Evolutionary conservation across 2,797 vertebrate species (phyloP).

Genomic region (Streptopelia turtur): DNA sequence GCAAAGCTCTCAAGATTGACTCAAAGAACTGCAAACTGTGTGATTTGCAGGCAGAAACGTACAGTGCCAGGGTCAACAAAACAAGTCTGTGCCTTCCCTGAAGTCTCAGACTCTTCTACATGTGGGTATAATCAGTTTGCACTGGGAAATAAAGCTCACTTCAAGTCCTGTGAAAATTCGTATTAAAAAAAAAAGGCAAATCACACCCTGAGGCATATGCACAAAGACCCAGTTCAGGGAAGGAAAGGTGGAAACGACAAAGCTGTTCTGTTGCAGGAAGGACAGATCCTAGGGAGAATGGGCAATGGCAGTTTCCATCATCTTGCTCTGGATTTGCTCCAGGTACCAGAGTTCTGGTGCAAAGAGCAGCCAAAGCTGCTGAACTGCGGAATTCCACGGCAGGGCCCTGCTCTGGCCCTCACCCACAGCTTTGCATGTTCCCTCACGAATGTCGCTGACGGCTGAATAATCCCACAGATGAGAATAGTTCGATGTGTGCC

Average conservation of each 20-base stretch:
- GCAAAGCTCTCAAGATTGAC: too few relatives aligned
- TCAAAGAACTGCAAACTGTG: not conserved
- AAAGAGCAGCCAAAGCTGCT: not conserved
- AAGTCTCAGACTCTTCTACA: not conserved
- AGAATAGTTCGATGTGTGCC: rapidly evolving
- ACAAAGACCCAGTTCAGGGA: not conserved
- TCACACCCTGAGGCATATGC: not conserved
- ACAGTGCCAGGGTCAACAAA: rapidly evolving
- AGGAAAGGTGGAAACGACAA: not conserved
- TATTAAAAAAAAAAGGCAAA: not conserved
- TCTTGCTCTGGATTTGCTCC: not conserved
- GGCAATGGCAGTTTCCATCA: not conserved
- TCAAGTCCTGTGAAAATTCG: not conserved
- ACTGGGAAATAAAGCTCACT: not conserved
- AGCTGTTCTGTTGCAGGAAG: not conserved
- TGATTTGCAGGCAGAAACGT: not conserved
- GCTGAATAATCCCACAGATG: rapidly evolving
- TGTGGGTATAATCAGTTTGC: not conserved
- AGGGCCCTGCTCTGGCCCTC: not conserved
- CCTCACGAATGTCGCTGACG: rapidly evolving
- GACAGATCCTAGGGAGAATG: not conserved
- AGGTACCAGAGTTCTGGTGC: not conserved
- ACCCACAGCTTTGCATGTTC: rapidly evolving
- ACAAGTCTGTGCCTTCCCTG: not conserved
- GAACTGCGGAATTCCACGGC: not conserved